phyloP scores from a whole-genome alignment of 2,113 vertebrate genomes.

The Ciconia maguari region DNA sequence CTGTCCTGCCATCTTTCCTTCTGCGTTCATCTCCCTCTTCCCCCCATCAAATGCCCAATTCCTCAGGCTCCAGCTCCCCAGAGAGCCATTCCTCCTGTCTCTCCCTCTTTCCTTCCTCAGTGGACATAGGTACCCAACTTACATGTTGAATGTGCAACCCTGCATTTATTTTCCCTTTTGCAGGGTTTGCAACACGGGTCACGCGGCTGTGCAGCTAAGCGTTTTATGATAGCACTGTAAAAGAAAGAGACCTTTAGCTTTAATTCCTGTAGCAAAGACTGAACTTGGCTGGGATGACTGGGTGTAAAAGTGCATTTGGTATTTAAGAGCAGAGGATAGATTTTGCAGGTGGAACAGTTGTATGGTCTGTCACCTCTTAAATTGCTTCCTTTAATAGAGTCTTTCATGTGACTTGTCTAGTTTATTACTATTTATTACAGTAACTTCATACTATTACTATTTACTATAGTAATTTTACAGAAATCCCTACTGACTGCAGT shows the following conservation, averaged over 20 bases:
- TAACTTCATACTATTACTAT: background rate
- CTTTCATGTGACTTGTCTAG: background rate
- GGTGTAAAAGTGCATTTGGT: background rate
- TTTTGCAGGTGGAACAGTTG: background rate
- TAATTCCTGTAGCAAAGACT: background rate
- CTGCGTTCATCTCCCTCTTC: background rate
- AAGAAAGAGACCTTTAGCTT: background rate
- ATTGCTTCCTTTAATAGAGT: background rate
- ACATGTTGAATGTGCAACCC: background rate
- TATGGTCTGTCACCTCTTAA: background rate
- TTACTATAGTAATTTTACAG: background rate
- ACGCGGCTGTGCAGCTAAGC: background rate
- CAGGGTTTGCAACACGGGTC: background rate
- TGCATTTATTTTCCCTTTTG: background rate
- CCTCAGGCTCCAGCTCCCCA: background rate
- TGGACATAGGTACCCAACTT: background rate
- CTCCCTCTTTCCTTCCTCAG: background rate
- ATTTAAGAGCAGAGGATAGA: background rate
- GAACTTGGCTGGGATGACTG: background rate
- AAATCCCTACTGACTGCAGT: background rate
- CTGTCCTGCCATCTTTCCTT: background rate
- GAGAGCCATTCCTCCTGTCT: background rate
- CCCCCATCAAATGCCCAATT: background rate
- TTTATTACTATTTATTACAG: conserved; percentile 2
- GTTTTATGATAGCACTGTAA: background rate